These are phyloP conservation scores for Zelostemma sp. DNA, from an alignment of 1,140 invertebrate species.

Conservation along the genomic window DNA sequence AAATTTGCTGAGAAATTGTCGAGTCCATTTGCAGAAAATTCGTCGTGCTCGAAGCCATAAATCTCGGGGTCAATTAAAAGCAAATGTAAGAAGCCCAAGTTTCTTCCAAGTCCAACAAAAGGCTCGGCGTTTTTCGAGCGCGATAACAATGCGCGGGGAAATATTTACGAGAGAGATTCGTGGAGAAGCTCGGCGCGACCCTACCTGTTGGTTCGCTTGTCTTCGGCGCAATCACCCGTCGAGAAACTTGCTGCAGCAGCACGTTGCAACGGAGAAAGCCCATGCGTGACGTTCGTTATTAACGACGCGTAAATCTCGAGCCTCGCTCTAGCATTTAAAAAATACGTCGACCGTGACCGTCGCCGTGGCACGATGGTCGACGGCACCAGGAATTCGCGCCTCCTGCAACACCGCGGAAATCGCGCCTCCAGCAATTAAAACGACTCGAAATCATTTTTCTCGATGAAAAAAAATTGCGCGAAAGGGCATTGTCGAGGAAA, in stretches of 20 bases:
- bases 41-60: neutral
- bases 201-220: slow-evolving; percentile 35
- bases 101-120: neutral
- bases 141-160: neutral
- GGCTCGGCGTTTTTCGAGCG: too few relatives aligned
- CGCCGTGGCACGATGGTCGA: slow-evolving; percentile 21
- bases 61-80: too few relatives aligned
- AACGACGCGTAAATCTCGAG: slow-evolving; percentile 49
- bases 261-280: slow-evolving; percentile 6
- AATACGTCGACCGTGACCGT: slow-evolving; percentile 21
- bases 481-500: neutral
- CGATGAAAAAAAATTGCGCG: neutral
- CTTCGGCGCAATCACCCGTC: slow-evolving; percentile 38
- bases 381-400: neutral
- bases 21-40: slow-evolving; percentile 19
- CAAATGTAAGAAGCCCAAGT: neutral
- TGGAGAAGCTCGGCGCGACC: slow-evolving; percentile 7
- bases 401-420: slow-evolving; percentile 5
- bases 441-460: too few relatives aligned
- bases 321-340: slow-evolving; percentile 19
- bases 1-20: slow-evolving; percentile 33
- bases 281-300: slow-evolving; percentile 37
- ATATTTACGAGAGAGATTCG: slow-evolving; percentile 43
- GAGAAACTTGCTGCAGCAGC: slow-evolving; percentile 18
- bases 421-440: slow-evolving; percentile 19